These are phyloP conservation scores for Athalia rosae DNA, from an alignment of 2,888 invertebrate genomes.

Conservation along the genomic window DNA sequence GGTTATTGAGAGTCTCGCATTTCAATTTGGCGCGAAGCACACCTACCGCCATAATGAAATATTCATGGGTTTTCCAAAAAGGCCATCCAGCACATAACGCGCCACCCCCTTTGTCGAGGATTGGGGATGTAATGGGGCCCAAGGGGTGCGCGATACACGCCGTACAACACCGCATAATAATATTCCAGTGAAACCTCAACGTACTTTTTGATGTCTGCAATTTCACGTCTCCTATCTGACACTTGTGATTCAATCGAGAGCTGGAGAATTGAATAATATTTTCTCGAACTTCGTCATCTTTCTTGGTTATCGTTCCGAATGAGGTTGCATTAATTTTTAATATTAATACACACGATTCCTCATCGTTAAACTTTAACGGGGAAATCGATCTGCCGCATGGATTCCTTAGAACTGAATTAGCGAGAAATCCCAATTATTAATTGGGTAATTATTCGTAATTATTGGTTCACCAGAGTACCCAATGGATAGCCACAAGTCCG, in stretches of 20 bases:
- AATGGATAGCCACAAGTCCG: background rate
- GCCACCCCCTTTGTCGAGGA: slow-evolving; percentile 34
- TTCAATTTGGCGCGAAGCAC: slow-evolving; percentile 18
- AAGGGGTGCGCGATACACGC: slow-evolving; percentile 22
- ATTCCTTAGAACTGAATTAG: too few relatives aligned
- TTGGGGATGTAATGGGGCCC: slow-evolving; percentile 23
- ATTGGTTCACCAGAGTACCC: too few relatives aligned
- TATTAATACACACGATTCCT: slow-evolving; percentile 1
- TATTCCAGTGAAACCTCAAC: background rate
- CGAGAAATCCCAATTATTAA: too few relatives aligned
- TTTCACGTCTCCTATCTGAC: slow-evolving; percentile 12
- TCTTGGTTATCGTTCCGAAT: background rate
- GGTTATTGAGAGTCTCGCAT: slow-evolving; percentile 22
- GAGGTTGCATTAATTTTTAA: background rate
- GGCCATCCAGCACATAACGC: slow-evolving; percentile 25
- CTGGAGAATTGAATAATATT: slow-evolving; percentile 1
- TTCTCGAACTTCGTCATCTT: background rate
- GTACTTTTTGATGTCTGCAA: slow-evolving; percentile 23
- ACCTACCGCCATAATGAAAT: slow-evolving; percentile 38
- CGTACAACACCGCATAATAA: slow-evolving; percentile 13
- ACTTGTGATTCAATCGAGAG: background rate
- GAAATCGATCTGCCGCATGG: too few relatives aligned
- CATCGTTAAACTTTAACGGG: too few relatives aligned
- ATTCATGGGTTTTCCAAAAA: slow-evolving; percentile 45
- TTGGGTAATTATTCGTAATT: too few relatives aligned